Conservation (phyloP, 2,113 vertebrate species). For the Urocitellus parryii region DNA sequence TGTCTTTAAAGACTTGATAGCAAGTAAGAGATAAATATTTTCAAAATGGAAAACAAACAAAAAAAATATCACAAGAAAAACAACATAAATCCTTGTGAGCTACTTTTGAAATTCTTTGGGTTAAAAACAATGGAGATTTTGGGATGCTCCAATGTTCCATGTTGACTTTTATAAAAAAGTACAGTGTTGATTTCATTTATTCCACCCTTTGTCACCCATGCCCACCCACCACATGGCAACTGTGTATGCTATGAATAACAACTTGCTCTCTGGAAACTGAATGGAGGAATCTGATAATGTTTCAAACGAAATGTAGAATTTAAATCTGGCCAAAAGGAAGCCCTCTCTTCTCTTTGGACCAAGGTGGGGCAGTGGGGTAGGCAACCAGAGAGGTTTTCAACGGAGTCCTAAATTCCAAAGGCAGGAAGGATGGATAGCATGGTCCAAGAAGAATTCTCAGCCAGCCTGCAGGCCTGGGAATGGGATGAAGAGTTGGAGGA, state of each 20-base stretch:
- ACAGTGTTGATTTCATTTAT: neutral
- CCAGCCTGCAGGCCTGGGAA: neutral
- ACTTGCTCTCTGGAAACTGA: neutral
- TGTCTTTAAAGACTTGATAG: neutral
- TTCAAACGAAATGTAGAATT: neutral
- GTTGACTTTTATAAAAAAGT: neutral
- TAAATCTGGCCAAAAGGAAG: neutral
- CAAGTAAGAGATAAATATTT: neutral
- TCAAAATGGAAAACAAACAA: neutral
- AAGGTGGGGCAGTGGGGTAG: neutral
- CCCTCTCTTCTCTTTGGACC: neutral
- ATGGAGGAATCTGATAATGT: neutral
- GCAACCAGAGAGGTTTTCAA: neutral
- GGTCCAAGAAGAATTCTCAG: neutral
- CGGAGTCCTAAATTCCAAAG: neutral
- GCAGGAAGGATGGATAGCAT: accelerated
- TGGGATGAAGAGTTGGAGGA: neutral
- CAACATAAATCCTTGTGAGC: neutral
- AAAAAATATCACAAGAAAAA: neutral
- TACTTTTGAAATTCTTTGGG: neutral
- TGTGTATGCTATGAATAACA: neutral
- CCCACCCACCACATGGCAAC: neutral
- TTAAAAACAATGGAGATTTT: neutral
- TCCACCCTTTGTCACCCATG: neutral
- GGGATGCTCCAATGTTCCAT: neutral